phyloP scores from a whole-genome alignment of 2,113 vertebrate species.

The Cephalophus harveyi region DNA sequence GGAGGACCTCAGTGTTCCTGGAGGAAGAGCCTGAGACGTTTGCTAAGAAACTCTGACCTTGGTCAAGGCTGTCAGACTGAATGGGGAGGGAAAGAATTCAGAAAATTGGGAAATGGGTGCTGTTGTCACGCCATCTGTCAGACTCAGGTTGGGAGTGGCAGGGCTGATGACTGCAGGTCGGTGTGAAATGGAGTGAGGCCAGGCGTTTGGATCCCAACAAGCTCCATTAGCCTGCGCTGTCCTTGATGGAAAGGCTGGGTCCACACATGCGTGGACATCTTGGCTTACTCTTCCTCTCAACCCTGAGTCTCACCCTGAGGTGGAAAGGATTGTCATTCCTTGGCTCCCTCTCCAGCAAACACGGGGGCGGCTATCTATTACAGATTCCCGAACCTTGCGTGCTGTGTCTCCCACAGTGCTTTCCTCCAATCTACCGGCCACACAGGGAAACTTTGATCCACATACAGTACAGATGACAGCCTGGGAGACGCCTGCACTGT shows the following conservation, averaged over 20 bases:
- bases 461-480: neutral
- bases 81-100: constrained; percentile 1
- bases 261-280: neutral
- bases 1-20: neutral
- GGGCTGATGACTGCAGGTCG: neutral
- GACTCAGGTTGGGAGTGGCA: neutral
- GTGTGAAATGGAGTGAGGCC: neutral
- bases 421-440: rapidly evolving
- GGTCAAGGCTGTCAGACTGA: constrained; percentile 36
- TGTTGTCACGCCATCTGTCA: neutral
- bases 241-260: neutral
- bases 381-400: neutral
- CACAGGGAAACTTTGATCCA: neutral
- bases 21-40: constrained; percentile 4
- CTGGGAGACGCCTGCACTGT: neutral
- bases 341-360: neutral
- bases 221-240: neutral
- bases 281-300: neutral
- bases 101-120: neutral
- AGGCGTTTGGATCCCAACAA: neutral
- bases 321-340: neutral
- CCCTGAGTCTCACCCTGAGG: neutral
- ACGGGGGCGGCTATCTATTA: neutral
- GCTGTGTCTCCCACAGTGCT: neutral
- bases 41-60: neutral